A percentile compares a stretch with the other conserved stretches of the same genome.
These are phyloP conservation scores for Nomada ferruginata DNA, from an alignment of 2,888 invertebrate genomes.

Conservation along the genomic window DNA sequence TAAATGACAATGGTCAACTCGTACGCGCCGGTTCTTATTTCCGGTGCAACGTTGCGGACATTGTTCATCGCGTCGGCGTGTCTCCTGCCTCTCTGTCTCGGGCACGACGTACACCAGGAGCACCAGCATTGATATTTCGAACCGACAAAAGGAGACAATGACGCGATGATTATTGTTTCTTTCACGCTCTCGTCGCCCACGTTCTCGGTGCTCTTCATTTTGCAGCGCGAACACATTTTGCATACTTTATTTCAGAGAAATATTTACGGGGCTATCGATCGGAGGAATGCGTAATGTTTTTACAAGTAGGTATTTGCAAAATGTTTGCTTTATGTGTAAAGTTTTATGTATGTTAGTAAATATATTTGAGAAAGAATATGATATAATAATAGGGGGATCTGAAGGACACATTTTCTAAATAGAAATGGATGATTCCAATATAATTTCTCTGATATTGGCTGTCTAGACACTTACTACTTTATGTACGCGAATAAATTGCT, in stretches of 20 bases:
- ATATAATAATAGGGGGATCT: too few species aligned
- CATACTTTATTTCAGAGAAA: not conserved
- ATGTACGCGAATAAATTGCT: constrained; percentile 8
- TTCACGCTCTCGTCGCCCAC: not conserved
- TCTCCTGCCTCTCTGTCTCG: constrained; percentile 39
- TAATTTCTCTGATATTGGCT: constrained; percentile 3
- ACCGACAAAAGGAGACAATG: constrained; percentile 24
- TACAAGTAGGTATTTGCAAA: too few species aligned
- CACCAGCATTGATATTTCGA: constrained; percentile 31
- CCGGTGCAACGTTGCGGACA: constrained; percentile 77
- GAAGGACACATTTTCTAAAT: too few species aligned
- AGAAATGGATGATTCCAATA: too few species aligned
- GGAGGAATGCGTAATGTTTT: not conserved
- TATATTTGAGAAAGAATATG: too few species aligned
- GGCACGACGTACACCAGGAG: not conserved
- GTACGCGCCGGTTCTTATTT: constrained; percentile 82
- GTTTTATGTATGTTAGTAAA: too few species aligned
- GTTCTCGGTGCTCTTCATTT: not conserved
- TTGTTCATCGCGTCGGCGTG: constrained; percentile 64
- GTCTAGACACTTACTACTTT: constrained; percentile 12
- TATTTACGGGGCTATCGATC: not conserved
- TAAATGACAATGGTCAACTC: constrained; percentile 83
- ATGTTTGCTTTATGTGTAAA: too few species aligned
- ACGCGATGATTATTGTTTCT: constrained; percentile 31
- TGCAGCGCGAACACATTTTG: not conserved